Conservation (phyloP, 2,888 invertebrate species). For the Hymenopus coronatus region DNA sequence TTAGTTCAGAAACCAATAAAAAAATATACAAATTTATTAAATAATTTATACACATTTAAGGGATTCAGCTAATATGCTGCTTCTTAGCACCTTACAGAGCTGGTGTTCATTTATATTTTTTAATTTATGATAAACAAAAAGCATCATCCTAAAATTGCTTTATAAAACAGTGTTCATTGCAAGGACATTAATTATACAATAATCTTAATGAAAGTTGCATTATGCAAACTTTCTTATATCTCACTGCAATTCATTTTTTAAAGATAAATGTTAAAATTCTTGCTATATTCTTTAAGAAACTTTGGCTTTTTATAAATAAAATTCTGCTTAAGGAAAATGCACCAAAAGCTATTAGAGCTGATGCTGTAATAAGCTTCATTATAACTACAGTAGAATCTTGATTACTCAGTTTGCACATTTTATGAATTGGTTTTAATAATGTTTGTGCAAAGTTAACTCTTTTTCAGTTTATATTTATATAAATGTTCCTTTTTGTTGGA, state of each 20-base stretch:
- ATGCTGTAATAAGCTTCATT: not conserved
- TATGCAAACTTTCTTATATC: not conserved
- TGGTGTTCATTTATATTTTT: not conserved
- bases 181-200: not conserved
- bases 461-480: no score
- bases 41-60: not conserved
- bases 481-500: no score
- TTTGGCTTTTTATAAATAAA: not conserved
- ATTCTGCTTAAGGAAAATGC: not conserved
- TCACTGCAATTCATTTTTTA: not conserved
- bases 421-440: no score
- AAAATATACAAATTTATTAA: not conserved
- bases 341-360: not conserved
- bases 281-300: not conserved
- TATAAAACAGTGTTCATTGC: not conserved
- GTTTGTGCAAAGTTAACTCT: no score
- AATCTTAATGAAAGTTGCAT: not conserved
- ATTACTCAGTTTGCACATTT: no score
- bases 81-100: not conserved
- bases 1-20: not conserved
- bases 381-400: not conserved
- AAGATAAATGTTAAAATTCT: not conserved
- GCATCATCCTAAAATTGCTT: not conserved
- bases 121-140: not conserved
- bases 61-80: not conserved